Evolutionary conservation across 23 tunicate genomes (phyloP).

Genomic region (Halocynthia aurantium): DNA sequence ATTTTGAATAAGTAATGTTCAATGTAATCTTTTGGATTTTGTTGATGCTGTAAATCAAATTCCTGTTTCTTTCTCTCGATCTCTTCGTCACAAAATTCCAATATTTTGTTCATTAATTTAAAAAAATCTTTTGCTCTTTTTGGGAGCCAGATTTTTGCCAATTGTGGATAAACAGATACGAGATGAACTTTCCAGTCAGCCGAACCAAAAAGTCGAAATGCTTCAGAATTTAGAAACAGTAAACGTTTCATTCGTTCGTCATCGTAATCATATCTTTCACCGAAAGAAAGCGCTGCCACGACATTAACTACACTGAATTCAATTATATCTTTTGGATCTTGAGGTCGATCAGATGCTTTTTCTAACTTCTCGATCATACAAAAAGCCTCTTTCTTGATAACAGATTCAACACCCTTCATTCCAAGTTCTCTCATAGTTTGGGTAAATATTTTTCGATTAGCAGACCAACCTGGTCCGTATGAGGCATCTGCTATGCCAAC

Average conservation of each 20-base stretch:
- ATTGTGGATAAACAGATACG: slow-evolving; percentile 8
- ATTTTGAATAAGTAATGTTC: slow-evolving; percentile 20
- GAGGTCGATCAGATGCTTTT: no score
- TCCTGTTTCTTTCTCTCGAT: background rate
- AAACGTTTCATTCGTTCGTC: background rate
- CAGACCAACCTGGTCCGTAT: no score
- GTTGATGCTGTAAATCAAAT: background rate
- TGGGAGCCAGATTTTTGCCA: slow-evolving; percentile 22
- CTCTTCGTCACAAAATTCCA: background rate
- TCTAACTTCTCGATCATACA: no score
- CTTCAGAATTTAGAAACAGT: background rate
- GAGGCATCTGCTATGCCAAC: no score
- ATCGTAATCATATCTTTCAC: background rate
- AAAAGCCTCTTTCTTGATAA: no score
- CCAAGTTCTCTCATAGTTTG: no score
- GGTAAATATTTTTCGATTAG: no score
- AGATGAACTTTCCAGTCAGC: background rate
- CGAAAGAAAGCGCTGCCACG: background rate
- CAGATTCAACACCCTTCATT: background rate
- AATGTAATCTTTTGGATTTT: slow-evolving; percentile 18
- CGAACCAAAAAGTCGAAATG: background rate
- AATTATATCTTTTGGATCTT: no score
- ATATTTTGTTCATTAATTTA: background rate
- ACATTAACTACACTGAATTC: slow-evolving; percentile 11
- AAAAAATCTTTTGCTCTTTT: background rate